phyloP scores from a whole-genome alignment of 2,113 vertebrate species.

The Seriola aureovittata region DNA sequence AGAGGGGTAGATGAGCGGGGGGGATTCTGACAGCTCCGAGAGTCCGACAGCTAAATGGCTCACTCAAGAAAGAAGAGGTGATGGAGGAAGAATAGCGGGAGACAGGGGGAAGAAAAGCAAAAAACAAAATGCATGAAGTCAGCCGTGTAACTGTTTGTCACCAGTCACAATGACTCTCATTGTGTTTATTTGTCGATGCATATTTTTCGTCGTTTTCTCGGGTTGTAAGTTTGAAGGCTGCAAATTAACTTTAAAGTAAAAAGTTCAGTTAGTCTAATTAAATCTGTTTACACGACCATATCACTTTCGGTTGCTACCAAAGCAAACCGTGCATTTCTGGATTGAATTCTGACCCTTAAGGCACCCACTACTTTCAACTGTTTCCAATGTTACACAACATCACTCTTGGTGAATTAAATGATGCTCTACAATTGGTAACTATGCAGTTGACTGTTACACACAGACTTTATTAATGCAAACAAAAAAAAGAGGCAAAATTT shows the following conservation, averaged over 20 bases:
- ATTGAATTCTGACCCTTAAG: not conserved
- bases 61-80: slow-evolving; percentile 55
- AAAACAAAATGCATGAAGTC: slow-evolving; percentile 38
- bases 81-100: slow-evolving; percentile 48
- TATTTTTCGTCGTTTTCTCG: not conserved
- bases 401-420: too few relatives aligned
- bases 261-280: not conserved
- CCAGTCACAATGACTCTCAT: slow-evolving; percentile 24
- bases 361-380: not conserved
- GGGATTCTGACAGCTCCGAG: slow-evolving; percentile 53
- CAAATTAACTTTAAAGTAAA: not conserved
- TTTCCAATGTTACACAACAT: not conserved
- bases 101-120: not conserved
- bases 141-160: slow-evolving; percentile 49
- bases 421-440: not conserved
- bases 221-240: not conserved
- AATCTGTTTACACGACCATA: not conserved
- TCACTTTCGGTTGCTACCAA: not conserved
- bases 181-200: slow-evolving; percentile 22
- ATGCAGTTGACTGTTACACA: not conserved
- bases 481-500: not conserved
- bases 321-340: not conserved
- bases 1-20: slow-evolving; percentile 45
- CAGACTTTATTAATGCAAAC: not conserved
- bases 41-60: slow-evolving; percentile 68